A percentile compares a stretch with the other conserved stretches of the same genome.
Conservation (phyloP, 2,888 invertebrate species). For the Callosobruchus maculatus region DNA sequence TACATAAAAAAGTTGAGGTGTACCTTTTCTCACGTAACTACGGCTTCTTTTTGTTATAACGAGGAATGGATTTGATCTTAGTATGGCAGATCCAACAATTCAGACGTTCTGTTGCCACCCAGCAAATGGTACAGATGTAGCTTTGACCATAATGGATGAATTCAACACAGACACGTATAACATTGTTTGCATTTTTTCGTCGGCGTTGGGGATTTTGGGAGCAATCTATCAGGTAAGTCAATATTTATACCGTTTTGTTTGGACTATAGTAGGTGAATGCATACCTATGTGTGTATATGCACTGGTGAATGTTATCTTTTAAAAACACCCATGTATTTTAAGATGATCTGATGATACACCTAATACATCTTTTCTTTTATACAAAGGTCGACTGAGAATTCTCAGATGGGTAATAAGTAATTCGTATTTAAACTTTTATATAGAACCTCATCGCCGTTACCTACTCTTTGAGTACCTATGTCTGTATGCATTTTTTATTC, state of each 20-base stretch:
- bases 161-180: slow-evolving; percentile 75
- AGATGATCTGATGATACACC: too few relatives aligned
- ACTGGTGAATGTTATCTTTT: too few relatives aligned
- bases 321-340: neutral
- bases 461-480: too few relatives aligned
- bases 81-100: slow-evolving; percentile 79
- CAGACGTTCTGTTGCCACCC: slow-evolving; percentile 78
- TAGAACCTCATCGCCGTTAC: too few relatives aligned
- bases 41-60: neutral
- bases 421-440: too few relatives aligned
- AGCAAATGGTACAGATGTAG: slow-evolving; percentile 61
- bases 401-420: too few relatives aligned
- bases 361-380: too few relatives aligned
- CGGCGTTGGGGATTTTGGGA: slow-evolving; percentile 69
- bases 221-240: slow-evolving; percentile 69
- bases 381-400: too few relatives aligned
- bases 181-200: slow-evolving; percentile 68
- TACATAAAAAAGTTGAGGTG: neutral
- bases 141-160: slow-evolving; percentile 64
- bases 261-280: neutral
- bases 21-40: neutral
- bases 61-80: neutral
- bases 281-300: too few relatives aligned
- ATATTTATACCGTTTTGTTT: neutral
- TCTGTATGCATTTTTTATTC: too few relatives aligned